A percentile compares a stretch with the other conserved stretches of the same genome.
phyloP scores from a whole-genome alignment of 1,140 invertebrate species.

The Drosophila lacteicornis region DNA sequence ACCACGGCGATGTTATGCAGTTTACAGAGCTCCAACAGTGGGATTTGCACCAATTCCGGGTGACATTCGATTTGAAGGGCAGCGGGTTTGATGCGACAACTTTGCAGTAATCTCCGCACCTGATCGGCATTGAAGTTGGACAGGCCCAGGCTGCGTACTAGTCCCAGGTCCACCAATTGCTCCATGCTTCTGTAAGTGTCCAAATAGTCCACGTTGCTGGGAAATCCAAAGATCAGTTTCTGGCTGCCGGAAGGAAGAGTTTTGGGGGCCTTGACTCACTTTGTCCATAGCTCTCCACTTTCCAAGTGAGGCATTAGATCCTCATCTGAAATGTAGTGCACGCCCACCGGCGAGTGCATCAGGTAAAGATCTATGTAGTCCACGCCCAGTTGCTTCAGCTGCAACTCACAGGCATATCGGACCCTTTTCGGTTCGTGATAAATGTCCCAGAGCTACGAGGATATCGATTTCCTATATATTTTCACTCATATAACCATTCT shows the following conservation, averaged over 20 bases:
- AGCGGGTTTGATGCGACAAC: constrained; percentile 90
- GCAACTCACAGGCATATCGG: constrained; percentile 80
- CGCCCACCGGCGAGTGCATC: constrained; percentile 90
- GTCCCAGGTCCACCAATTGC: constrained; percentile 89
- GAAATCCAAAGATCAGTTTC: constrained; percentile 20
- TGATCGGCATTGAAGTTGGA: constrained; percentile 96
- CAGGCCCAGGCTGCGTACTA: constrained; percentile 91
- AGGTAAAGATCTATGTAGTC: constrained; percentile 92
- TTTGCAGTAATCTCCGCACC: constrained; percentile 89
- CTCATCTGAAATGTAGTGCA: constrained; percentile 47
- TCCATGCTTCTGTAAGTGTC: constrained; percentile 96
- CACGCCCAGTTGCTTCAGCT: constrained; percentile 87
- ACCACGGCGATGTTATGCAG: constrained; percentile 88
- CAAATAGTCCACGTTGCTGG: constrained; percentile 89
- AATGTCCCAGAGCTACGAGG: constrained; percentile 53
- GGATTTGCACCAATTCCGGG: constrained; percentile 92
- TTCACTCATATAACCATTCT: not conserved
- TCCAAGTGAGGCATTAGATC: constrained; percentile 54
- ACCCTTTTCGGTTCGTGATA: constrained; percentile 66
- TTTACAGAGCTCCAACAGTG: constrained; percentile 90
- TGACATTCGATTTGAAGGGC: constrained; percentile 92
- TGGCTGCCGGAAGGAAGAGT: not conserved
- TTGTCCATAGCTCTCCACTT: constrained; percentile 38
- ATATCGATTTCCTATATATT: not conserved
- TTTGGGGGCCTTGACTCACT: constrained; percentile 36